phyloP scores from a whole-genome alignment of 2,797 vertebrate genomes.

The Microcaecilia unicolor region DNA sequence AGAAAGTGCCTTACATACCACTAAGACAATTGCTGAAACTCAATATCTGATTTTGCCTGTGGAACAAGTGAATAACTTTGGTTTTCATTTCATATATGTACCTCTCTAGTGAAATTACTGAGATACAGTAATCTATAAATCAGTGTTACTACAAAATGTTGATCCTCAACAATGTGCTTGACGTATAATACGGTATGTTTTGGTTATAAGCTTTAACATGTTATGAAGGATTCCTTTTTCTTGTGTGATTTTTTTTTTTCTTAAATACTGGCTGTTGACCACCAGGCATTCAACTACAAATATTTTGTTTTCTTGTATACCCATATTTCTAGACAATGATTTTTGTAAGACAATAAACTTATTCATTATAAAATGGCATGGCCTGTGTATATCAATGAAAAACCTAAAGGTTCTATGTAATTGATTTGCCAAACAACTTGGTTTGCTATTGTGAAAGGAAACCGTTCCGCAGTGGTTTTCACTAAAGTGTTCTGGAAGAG shows the following conservation, averaged over 20 bases:
- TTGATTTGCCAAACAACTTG: too few relatives aligned
- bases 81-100: conserved; percentile 67
- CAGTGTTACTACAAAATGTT: conserved; percentile 62
- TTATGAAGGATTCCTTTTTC: conserved; percentile 56
- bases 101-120: conserved; percentile 54
- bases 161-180: conserved; percentile 54
- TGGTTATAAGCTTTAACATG: conserved; percentile 91
- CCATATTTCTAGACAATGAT: conserved; percentile 90
- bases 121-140: conserved; percentile 57
- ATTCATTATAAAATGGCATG: conserved; percentile 80
- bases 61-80: conserved; percentile 57
- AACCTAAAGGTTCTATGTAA: too few relatives aligned
- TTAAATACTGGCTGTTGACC: conserved; percentile 82
- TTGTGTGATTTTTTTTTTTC: conserved; percentile 51
- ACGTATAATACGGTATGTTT: conserved; percentile 49
- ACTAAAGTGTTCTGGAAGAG: too few relatives aligned
- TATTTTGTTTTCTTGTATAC: conserved; percentile 76
- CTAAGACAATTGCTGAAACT: conserved; percentile 81
- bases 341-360: conserved; percentile 97
- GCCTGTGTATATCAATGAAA: conserved; percentile 48
- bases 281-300: conserved; percentile 78
- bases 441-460: too few relatives aligned
- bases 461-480: too few relatives aligned
- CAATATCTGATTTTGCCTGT: conserved; percentile 56
- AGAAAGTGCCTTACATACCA: conserved; percentile 96